A percentile compares a stretch with the other conserved stretches of the same genome.
Conservation (phyloP, 2,888 invertebrate genomes). For the Tetropium fuscum region DNA sequence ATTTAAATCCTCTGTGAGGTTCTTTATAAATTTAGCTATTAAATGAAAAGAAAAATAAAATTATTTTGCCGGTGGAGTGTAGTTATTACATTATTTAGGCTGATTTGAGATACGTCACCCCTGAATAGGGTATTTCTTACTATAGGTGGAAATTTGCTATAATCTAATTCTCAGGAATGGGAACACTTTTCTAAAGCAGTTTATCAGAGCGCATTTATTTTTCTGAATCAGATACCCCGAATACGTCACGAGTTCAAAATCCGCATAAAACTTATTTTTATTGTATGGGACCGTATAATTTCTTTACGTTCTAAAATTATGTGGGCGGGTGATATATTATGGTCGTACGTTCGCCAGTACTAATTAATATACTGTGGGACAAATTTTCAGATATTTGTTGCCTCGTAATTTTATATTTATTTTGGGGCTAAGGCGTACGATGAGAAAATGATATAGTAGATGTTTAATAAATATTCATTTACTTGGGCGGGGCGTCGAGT, state of each 20-base stretch:
- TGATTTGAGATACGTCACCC: no score
- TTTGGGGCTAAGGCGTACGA: background rate
- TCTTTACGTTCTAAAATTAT: conserved; percentile 10
- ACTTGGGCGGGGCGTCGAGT: background rate
- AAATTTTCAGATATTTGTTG: conserved; percentile 1
- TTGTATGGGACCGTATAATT: background rate
- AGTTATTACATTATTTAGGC: no score
- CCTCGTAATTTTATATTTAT: background rate
- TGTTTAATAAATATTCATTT: background rate
- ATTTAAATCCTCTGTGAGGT: no score
- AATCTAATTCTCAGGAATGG: background rate
- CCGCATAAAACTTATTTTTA: conserved; percentile 25
- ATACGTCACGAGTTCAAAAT: conserved; percentile 22
- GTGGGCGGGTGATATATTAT: conserved; percentile 15
- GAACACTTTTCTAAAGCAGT: background rate
- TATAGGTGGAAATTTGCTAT: no score
- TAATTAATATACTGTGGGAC: conserved; percentile 14
- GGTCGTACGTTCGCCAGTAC: conserved; percentile 1
- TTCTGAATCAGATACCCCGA: background rate
- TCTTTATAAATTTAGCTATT: no score
- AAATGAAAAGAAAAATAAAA: no score
- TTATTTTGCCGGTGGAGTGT: no score
- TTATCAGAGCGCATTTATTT: conserved; percentile 5
- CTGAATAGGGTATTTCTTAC: no score
- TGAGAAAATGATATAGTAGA: background rate